Conservation (phyloP, 2,113 vertebrate species). For the Megaceryle maxima region DNA sequence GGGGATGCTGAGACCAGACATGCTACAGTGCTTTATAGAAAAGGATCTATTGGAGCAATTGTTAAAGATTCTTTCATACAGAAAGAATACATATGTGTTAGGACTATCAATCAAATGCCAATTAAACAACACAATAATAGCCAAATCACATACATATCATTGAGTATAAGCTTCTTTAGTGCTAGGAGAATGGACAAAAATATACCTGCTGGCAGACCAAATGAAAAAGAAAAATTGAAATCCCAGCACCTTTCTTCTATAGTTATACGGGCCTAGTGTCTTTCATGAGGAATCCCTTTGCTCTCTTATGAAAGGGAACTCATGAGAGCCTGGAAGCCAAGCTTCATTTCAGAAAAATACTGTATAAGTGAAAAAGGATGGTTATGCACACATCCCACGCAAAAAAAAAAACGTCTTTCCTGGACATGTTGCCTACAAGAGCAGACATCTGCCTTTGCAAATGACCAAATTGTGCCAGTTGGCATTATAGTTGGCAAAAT, state of each 20-base stretch:
- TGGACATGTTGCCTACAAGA: background rate
- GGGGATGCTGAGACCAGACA: background rate
- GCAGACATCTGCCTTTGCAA: slow-evolving; percentile 36
- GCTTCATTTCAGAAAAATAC: background rate
- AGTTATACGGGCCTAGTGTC: background rate
- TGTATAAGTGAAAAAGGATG: background rate
- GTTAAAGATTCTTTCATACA: background rate
- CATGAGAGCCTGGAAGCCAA: background rate
- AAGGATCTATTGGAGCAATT: background rate
- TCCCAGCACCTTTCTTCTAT: background rate
- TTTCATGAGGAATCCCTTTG: background rate
- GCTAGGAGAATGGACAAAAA: background rate
- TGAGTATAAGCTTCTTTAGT: background rate
- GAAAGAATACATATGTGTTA: background rate
- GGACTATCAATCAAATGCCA: background rate
- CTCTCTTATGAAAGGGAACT: background rate
- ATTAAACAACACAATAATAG: background rate
- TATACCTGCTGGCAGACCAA: background rate
- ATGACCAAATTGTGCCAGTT: background rate
- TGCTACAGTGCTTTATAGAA: background rate
- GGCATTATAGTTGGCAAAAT: slow-evolving; percentile 10
- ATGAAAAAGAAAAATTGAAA: background rate
- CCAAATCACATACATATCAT: background rate
- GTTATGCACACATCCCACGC: background rate
- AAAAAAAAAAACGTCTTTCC: background rate